phyloP scores from a whole-genome alignment of 2,888 invertebrate species.

The Pristionchus entomophagus region DNA sequence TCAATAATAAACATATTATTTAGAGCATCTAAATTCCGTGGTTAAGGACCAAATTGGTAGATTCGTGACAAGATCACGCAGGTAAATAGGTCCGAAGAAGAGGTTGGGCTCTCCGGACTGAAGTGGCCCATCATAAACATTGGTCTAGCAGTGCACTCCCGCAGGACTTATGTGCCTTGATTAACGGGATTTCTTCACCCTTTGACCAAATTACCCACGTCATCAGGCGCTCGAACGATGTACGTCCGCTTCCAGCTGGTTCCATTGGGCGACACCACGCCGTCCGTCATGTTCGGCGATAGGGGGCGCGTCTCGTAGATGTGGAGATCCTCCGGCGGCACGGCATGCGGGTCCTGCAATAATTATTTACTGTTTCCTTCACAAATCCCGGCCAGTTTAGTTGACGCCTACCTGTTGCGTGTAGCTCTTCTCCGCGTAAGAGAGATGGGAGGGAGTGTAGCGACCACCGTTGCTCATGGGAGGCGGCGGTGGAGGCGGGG shows the following conservation, averaged over 20 bases:
- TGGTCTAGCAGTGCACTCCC: too few relatives aligned
- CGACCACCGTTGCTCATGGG: constrained; percentile 10
- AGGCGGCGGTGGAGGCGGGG: neutral
- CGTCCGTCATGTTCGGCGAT: constrained; percentile 57
- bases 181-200: too few relatives aligned
- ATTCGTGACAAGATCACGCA: too few relatives aligned
- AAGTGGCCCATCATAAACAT: too few relatives aligned
- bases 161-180: too few relatives aligned
- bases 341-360: constrained; percentile 32
- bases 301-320: constrained; percentile 74
- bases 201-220: neutral
- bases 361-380: neutral
- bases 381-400: neutral
- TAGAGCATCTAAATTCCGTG: too few relatives aligned
- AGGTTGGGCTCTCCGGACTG: too few relatives aligned
- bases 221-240: constrained; percentile 29
- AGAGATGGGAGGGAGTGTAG: constrained; percentile 6
- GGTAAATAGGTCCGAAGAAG: too few relatives aligned
- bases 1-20: too few relatives aligned
- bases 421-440: constrained; percentile 11
- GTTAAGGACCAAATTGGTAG: too few relatives aligned
- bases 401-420: constrained; percentile 29
- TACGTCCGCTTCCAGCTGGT: constrained; percentile 53
- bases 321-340: constrained; percentile 59
- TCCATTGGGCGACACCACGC: constrained; percentile 48